These are phyloP conservation scores for Sphaeridia pumilis DNA, from an alignment of 2,888 invertebrate species.

Conservation along the genomic window DNA sequence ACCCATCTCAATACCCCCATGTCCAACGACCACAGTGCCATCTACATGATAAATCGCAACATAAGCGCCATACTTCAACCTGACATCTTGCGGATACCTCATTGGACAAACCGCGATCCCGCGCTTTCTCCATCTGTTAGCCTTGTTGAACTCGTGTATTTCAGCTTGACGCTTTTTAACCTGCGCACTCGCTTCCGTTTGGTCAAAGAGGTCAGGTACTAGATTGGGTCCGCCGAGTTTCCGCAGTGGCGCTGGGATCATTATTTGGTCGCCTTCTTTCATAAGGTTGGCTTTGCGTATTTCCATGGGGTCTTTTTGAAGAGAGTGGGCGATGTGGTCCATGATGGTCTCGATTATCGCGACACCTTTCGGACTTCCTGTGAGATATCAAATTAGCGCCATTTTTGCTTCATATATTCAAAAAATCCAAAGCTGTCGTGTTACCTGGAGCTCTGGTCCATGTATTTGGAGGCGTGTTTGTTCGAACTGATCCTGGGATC, in stretches of 20 bases:
- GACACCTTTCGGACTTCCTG: constrained; percentile 44
- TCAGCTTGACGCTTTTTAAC: constrained; percentile 47
- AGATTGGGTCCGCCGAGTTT: constrained; percentile 37
- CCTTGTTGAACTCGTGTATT: constrained; percentile 50
- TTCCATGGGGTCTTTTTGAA: constrained; percentile 39
- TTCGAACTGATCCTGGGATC: constrained; percentile 38
- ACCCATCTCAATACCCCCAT: constrained; percentile 42
- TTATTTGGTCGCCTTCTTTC: constrained; percentile 15
- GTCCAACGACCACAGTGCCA: constrained; percentile 40
- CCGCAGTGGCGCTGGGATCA: constrained; percentile 3
- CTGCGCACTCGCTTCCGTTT: constrained; percentile 49
- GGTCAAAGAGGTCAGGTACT: constrained; percentile 45
- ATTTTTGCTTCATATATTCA: neutral
- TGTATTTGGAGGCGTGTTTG: constrained; percentile 42
- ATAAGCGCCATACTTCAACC: constrained; percentile 48
- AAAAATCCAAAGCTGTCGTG: neutral
- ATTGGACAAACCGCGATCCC: constrained; percentile 52
- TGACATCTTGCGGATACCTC: constrained; percentile 50
- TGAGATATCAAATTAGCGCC: neutral
- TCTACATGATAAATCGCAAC: constrained; percentile 48
- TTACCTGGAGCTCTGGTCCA: constrained; percentile 60
- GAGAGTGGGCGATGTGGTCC: constrained; percentile 41
- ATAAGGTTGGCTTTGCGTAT: constrained; percentile 48
- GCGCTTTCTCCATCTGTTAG: constrained; percentile 67
- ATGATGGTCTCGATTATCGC: constrained; percentile 42